A percentile compares a stretch with the other conserved stretches of the same genome.
phyloP scores from a whole-genome alignment of 2,888 invertebrate genomes.

The Chymomyza caudatula region DNA sequence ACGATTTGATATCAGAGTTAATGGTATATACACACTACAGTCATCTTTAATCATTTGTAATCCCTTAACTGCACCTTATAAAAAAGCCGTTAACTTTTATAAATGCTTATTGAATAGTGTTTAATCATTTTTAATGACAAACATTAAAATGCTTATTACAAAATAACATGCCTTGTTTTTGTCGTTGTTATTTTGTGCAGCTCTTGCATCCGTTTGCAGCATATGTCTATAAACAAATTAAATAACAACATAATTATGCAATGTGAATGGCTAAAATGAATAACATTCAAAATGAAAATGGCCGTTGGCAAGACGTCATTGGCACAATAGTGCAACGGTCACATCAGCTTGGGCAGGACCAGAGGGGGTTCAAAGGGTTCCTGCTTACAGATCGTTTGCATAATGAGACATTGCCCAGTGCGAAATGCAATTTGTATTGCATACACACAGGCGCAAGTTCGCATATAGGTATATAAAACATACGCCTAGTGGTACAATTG shows the following conservation, averaged over 20 bases:
- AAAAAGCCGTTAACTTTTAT: too few species aligned
- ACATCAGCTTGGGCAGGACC: background rate
- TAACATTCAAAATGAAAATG: background rate
- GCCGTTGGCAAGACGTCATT: background rate
- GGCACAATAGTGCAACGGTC: too few species aligned
- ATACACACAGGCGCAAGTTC: slow-evolving; percentile 15
- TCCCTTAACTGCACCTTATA: background rate
- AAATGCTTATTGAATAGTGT: background rate
- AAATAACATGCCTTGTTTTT: background rate
- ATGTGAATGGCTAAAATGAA: background rate
- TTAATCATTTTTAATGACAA: background rate
- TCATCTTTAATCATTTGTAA: background rate
- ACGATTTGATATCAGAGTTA: background rate
- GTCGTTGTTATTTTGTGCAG: background rate
- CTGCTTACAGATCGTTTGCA: slow-evolving; percentile 12
- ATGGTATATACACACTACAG: background rate
- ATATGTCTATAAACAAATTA: background rate
- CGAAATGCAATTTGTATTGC: slow-evolving; percentile 21
- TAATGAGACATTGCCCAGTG: slow-evolving; percentile 23
- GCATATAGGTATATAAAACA: slow-evolving; percentile 26
- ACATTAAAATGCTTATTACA: background rate
- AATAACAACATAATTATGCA: slow-evolving; percentile 4
- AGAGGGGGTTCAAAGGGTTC: background rate
- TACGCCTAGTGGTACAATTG: slow-evolving; percentile 18
- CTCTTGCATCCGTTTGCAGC: background rate